Evolutionary conservation across 2,888 invertebrate species (phyloP).

Genomic region (Perizoma affinitatum): DNA sequence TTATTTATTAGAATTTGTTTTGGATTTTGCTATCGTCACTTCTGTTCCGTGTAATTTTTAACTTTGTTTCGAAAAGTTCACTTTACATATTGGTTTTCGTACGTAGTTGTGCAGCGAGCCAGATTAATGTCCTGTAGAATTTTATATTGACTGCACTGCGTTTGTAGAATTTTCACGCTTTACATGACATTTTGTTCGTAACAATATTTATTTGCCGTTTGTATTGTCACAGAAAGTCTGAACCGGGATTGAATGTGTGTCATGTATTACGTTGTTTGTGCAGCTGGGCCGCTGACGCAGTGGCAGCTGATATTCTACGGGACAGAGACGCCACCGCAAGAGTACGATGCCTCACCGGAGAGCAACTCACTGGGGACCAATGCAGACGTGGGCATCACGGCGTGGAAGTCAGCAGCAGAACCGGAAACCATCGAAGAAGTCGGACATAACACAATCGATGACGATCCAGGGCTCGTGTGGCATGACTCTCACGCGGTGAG

Average conservation of each 20-base stretch:
- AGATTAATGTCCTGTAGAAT: conserved; percentile 25
- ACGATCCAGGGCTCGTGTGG: conserved; percentile 84
- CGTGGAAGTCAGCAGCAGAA: conserved; percentile 52
- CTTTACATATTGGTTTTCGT: conserved; percentile 40
- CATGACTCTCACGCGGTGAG: conserved; percentile 86
- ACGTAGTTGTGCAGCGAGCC: conserved; percentile 27
- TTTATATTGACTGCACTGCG: conserved; percentile 22
- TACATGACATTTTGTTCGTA: conserved; percentile 28
- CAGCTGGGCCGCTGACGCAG: conserved; percentile 86
- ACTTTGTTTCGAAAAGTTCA: conserved; percentile 48
- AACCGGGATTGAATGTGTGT: conserved; percentile 9
- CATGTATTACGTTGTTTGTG: conserved; percentile 34
- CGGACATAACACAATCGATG: conserved; percentile 85
- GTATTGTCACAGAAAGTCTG: conserved; percentile 10
- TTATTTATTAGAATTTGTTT: conserved; percentile 51
- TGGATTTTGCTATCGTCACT: conserved; percentile 47
- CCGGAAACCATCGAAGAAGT: conserved; percentile 76
- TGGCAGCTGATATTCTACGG: conserved; percentile 94
- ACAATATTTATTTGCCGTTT: conserved; percentile 15
- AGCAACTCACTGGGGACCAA: conserved; percentile 75
- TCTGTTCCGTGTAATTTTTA: conserved; percentile 37
- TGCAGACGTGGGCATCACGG: conserved; percentile 33
- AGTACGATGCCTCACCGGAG: conserved; percentile 86
- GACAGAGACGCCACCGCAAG: conserved; percentile 86
- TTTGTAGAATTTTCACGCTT: conserved; percentile 30